Percentiles rank a stretch among this genome's conserved stretches.
These are phyloP conservation scores for Diarsia rubi DNA, from an alignment of 2,888 invertebrate genomes.

Conservation along the genomic window DNA sequence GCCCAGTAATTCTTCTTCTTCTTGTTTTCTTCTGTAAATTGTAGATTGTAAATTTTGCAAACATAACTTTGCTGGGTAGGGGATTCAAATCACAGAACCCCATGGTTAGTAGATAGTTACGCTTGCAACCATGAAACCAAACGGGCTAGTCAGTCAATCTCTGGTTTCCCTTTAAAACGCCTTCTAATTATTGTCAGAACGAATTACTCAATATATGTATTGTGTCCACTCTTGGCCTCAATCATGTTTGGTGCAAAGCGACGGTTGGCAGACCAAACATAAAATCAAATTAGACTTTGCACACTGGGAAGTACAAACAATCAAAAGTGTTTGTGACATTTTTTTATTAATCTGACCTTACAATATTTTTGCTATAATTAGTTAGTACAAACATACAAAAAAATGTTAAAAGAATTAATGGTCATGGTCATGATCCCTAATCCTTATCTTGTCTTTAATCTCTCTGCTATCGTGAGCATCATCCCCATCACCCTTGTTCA, in stretches of 20 bases:
- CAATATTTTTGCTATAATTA: conserved; percentile 1
- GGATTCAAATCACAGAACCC: neutral
- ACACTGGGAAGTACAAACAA: conserved; percentile 8
- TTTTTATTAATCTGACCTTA: conserved; percentile 8
- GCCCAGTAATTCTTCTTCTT: too few species aligned
- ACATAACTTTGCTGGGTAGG: neutral
- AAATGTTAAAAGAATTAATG: neutral
- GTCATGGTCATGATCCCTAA: conserved; percentile 35
- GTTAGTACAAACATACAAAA: conserved; percentile 54
- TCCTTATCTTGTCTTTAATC: conserved; percentile 36
- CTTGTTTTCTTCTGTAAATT: too few species aligned
- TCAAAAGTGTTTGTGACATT: neutral
- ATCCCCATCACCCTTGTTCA: conserved; percentile 64
- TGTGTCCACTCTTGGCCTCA: neutral
- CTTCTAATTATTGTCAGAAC: neutral
- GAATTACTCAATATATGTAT: neutral
- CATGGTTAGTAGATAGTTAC: neutral
- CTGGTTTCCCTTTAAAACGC: neutral
- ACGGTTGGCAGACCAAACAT: neutral
- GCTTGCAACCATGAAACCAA: neutral
- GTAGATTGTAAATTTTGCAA: too few species aligned
- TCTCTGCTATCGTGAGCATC: conserved; percentile 50
- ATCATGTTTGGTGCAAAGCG: neutral
- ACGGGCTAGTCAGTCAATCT: neutral
- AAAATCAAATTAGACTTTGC: conserved; percentile 18